Evolutionary conservation across 2,797 vertebrate genomes (phyloP).

Genomic region (Gallinago nigripennis): DNA sequence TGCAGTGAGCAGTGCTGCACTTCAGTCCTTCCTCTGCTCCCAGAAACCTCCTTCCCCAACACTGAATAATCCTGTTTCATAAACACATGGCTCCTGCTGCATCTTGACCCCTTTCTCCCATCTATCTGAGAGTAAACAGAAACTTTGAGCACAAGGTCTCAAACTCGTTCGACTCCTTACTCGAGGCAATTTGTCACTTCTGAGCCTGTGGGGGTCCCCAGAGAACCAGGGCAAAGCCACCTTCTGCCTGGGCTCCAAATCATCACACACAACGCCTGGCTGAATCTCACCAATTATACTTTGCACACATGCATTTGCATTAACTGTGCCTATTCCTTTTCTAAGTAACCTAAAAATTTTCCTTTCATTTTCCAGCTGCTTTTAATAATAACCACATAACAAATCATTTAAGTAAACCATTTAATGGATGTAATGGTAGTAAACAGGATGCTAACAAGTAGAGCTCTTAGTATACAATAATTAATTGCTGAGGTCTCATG

Average conservation of each 20-base stretch:
- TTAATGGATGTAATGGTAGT: not conserved
- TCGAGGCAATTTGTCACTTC: not conserved
- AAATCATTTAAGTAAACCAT: constrained; percentile 3
- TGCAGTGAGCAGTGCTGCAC: not conserved
- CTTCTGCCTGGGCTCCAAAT: not conserved
- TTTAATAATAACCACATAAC: not conserved
- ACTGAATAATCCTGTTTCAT: not conserved
- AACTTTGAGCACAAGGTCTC: not conserved
- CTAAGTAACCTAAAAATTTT: not conserved
- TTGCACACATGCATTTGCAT: not conserved
- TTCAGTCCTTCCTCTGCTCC: not conserved
- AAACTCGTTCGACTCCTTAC: not conserved
- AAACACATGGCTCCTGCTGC: not conserved
- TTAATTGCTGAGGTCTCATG: not conserved
- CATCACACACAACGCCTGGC: rapidly evolving
- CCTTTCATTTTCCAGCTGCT: not conserved
- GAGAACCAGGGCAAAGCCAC: not conserved
- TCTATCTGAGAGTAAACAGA: rapidly evolving
- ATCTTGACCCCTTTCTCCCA: not conserved
- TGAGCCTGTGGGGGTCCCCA: not conserved
- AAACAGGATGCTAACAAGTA: not conserved
- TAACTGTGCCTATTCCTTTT: not conserved
- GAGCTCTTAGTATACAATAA: not conserved
- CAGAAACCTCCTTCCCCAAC: not conserved
- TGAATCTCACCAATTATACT: not conserved